Conservation (phyloP, 2,113 vertebrate species). For the Pipra filicauda region DNA sequence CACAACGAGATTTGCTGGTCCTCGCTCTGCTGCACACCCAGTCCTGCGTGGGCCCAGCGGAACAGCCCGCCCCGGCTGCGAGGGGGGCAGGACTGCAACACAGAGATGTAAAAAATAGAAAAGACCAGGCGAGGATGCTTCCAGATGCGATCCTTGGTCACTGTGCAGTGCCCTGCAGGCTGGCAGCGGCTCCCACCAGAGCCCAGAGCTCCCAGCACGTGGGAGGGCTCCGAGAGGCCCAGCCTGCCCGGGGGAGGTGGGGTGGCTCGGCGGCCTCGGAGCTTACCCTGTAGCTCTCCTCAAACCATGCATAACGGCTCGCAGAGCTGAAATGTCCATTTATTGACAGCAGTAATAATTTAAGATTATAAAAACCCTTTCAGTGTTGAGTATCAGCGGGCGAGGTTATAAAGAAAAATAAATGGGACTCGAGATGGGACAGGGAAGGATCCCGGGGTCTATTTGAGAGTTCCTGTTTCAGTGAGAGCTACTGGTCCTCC, state of each 20-base stretch:
- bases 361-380: slow-evolving; percentile 82
- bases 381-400: slow-evolving; percentile 52
- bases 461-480: background rate
- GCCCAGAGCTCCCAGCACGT: background rate
- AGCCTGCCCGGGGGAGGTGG: background rate
- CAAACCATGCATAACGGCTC: slow-evolving; percentile 65
- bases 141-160: background rate
- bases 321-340: slow-evolving; percentile 73
- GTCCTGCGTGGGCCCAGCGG: background rate
- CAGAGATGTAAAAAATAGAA: slow-evolving; percentile 4
- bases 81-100: background rate
- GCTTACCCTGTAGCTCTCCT: slow-evolving; percentile 33
- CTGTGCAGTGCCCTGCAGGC: background rate
- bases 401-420: slow-evolving; percentile 58
- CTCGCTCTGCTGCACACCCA: background rate
- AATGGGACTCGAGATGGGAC: background rate
- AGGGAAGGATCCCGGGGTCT: background rate
- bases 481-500: slow-evolving; percentile 14
- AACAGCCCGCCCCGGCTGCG: background rate
- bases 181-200: background rate
- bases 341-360: slow-evolving; percentile 84
- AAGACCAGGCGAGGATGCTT: background rate
- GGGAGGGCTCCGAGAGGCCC: background rate
- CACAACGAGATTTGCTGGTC: slow-evolving; percentile 26
- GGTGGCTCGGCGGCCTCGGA: background rate